Base-by-base conservation (phyloP, 2,113 vertebrate species). In the Microtus ochrogaster region DNA sequence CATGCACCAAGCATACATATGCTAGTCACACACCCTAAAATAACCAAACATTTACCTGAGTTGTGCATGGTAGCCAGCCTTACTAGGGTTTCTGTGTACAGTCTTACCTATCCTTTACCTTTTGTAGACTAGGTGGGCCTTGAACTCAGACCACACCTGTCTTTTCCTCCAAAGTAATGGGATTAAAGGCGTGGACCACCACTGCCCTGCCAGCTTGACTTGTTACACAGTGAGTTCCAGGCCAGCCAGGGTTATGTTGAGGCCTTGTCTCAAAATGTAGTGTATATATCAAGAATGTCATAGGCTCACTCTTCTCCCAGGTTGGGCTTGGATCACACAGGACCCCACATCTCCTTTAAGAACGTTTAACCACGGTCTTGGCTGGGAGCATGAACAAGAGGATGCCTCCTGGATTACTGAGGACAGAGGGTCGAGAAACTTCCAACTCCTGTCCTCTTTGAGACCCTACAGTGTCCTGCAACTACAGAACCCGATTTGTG, bases 261-360 rank as follows among this genome's bases (percentile, higher is more conserved):
- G 19, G 22, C n/a, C 36, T 41, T 63, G 55, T 28, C 55, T 63
- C 84, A 86, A 63, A n/a, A 76, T 19, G 17, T 7, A 33, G 14
- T 3, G 3, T 24, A 86, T 55, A 3, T 30, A 86, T 55, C 17
- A 79, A 85, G 3, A 66, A 49, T 83, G 36, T 66, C 65, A 81
- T 79, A 39, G 19, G 21, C 7, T 93, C 70, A 87, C 47, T 86
- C 17, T 11, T 39, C 11, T 10, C 44, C 47, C 12, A 96, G 97
- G 85, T 11, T 96, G 95, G 95, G 74, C 74, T 55, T 97, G 93
- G 87, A 94, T 81, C 36, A 90, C 93, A 36, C 30, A 63, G 83
- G 87, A 96, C 19, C 44, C 95, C 47, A 92, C n/a, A 39, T 92
- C 47, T 63, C 61, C 89, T 12, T 66, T 89, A 91, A 94, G 55